phyloP scores from a whole-genome alignment of 2,888 invertebrate genomes.

The Acanthopleura granulata region DNA sequence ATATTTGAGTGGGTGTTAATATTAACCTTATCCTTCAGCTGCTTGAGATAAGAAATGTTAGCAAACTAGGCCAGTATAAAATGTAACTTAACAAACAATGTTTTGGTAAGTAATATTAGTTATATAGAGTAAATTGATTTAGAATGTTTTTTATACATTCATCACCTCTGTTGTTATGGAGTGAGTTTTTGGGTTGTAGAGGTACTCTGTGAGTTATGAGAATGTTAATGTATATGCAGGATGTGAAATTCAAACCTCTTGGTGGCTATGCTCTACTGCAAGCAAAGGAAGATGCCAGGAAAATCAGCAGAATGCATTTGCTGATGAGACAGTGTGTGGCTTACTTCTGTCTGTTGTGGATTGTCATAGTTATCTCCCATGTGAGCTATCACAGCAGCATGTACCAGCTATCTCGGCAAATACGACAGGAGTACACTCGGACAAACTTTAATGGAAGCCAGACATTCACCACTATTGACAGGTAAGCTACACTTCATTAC shows the following conservation, averaged over 20 bases:
- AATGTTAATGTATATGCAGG: constrained; percentile 35
- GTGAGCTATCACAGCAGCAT: constrained; percentile 42
- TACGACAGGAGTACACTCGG: constrained; percentile 22
- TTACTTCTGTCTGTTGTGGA: constrained; percentile 52
- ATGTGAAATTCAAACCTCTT: constrained; percentile 57
- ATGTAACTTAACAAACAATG: no score
- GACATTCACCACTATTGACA: constrained; percentile 29
- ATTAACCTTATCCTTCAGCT: no score
- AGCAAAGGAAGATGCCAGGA: constrained; percentile 57
- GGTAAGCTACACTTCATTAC: constrained; percentile 24
- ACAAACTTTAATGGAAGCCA: constrained; percentile 31
- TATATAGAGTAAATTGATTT: not conserved
- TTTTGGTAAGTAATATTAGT: no score
- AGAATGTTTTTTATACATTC: not conserved
- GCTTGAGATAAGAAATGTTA: no score
- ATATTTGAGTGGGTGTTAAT: no score
- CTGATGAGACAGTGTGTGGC: constrained; percentile 53
- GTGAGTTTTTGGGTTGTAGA: not conserved
- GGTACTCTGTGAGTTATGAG: not conserved
- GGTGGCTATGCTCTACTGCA: constrained; percentile 62
- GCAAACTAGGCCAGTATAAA: no score
- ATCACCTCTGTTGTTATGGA: not conserved
- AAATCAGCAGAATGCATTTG: constrained; percentile 51
- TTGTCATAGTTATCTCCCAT: constrained; percentile 52
- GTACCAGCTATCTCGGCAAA: constrained; percentile 38